A percentile compares a stretch with the other conserved stretches of the same genome.
phyloP scores from a whole-genome alignment of 2,113 vertebrate species.

The Tupaia chinensis region DNA sequence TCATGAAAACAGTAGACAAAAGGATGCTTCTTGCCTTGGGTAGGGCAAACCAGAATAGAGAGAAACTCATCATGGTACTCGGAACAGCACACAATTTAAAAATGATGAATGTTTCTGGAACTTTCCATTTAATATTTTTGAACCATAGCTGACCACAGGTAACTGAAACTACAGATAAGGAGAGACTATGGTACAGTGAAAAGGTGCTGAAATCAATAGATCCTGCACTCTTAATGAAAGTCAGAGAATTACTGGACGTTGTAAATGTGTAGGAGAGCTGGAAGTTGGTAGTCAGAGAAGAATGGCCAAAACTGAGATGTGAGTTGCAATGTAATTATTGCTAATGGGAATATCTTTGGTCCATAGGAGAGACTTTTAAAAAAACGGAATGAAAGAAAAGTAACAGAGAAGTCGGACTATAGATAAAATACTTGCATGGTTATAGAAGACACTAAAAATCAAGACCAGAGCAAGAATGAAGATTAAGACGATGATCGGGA shows the following conservation, averaged over 20 bases:
- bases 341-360: not conserved
- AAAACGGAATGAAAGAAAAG: not conserved
- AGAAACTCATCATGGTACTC: too few species aligned
- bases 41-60: too few species aligned
- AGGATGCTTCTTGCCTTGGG: too few species aligned
- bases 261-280: not conserved
- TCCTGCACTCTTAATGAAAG: not conserved
- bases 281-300: not conserved
- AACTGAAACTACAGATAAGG: too few species aligned
- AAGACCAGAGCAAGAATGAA: not conserved
- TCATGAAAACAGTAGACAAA: too few species aligned
- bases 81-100: too few species aligned
- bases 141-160: too few species aligned
- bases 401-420: not conserved
- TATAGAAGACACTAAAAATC: not conserved
- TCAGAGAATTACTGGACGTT: not conserved
- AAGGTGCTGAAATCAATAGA: not conserved
- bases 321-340: not conserved
- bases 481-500: not conserved
- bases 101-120: too few species aligned
- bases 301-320: not conserved
- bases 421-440: not conserved
- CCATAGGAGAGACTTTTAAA: not conserved
- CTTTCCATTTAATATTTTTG: too few species aligned
- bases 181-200: not conserved